Conservation (phyloP, 2,888 invertebrate species). For the Tinea pellionella region DNA sequence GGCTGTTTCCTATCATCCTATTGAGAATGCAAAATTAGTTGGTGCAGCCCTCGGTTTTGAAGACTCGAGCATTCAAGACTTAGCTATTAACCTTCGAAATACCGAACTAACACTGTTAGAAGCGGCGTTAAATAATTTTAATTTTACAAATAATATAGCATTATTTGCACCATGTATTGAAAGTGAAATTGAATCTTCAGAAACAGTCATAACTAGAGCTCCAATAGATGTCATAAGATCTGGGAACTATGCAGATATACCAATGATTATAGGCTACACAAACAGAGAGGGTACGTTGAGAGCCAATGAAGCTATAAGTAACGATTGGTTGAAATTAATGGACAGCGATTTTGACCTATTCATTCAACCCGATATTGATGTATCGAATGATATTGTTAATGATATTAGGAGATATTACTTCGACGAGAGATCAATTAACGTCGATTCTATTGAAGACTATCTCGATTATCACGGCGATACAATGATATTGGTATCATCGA, state of each 20-base stretch:
- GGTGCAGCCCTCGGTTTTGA: conserved; percentile 37
- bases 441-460: conserved; percentile 42
- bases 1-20: conserved; percentile 53
- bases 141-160: conserved; percentile 42
- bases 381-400: conserved; percentile 24
- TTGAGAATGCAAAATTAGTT: conserved; percentile 35
- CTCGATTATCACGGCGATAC: conserved; percentile 51
- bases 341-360: conserved; percentile 43
- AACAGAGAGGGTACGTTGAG: conserved; percentile 49
- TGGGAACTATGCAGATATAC: conserved; percentile 42
- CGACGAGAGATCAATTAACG: conserved; percentile 27
- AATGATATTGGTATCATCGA: conserved; percentile 36
- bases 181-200: conserved; percentile 28
- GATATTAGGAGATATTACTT: conserved; percentile 42
- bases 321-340: conserved; percentile 40
- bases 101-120: conserved; percentile 33
- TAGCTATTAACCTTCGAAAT: conserved; percentile 32
- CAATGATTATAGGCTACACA: conserved; percentile 44
- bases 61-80: conserved; percentile 26
- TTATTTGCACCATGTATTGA: conserved; percentile 57
- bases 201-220: conserved; percentile 36
- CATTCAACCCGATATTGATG: conserved; percentile 40
- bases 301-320: conserved; percentile 33
- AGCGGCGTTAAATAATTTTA: conserved; percentile 29
- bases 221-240: conserved; percentile 39